phyloP scores from a whole-genome alignment of 2,113 vertebrate genomes.

The Dolichallabes microphthalmus region DNA sequence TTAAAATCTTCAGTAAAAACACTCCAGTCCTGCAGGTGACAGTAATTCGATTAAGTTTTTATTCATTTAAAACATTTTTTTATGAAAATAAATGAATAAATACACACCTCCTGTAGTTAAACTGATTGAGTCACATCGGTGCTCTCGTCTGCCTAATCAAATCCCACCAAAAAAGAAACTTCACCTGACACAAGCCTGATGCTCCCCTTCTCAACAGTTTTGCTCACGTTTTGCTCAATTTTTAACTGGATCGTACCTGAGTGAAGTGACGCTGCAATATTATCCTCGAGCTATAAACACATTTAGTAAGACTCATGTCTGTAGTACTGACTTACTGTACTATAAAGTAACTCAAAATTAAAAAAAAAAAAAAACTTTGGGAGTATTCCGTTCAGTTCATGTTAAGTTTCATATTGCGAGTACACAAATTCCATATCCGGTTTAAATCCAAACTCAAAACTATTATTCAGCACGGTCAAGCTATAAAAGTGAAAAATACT shows the following conservation, averaged over 20 bases:
- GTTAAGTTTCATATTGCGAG: background rate
- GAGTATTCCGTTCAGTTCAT: background rate
- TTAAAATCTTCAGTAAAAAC: too few species aligned
- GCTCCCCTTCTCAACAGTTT: background rate
- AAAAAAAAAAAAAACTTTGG: background rate
- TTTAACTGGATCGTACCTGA: too few species aligned
- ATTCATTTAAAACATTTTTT: too few species aligned
- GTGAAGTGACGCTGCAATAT: too few species aligned
- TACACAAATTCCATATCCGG: background rate
- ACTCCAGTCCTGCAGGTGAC: too few species aligned
- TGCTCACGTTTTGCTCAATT: background rate
- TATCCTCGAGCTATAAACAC: too few species aligned
- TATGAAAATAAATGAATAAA: too few species aligned
- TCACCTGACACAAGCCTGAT: background rate
- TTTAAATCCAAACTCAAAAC: background rate
- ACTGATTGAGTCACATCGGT: background rate
- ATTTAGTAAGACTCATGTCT: background rate
- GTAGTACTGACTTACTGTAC: background rate
- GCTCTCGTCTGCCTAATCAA: background rate
- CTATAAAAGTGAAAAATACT: too few species aligned
- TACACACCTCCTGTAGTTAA: background rate
- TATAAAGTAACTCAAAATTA: background rate
- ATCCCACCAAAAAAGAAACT: background rate
- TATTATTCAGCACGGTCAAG: too few species aligned
- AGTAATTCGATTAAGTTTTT: too few species aligned